A percentile compares a stretch with the other conserved stretches of the same genome.
These are phyloP conservation scores for Thera obeliscata DNA, from an alignment of 2,888 invertebrate genomes.

Conservation along the genomic window DNA sequence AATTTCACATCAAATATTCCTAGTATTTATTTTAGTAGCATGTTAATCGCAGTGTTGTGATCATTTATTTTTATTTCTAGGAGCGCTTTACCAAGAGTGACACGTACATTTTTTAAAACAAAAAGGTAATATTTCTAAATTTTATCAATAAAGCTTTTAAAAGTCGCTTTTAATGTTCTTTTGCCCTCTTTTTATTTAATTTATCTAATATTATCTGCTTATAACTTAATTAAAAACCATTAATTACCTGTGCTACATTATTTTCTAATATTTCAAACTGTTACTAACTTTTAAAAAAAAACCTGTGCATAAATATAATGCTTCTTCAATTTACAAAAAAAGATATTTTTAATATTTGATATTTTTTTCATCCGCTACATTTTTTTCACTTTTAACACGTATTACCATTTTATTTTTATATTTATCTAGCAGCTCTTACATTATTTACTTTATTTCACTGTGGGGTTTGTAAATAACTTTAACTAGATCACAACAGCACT, in stretches of 20 bases:
- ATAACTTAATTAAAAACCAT: too few relatives aligned
- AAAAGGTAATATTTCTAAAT: constrained; percentile 70
- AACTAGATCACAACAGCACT: background rate
- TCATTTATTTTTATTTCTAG: constrained; percentile 86
- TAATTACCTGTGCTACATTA: too few relatives aligned
- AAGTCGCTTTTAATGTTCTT: constrained; percentile 20
- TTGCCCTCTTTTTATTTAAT: background rate
- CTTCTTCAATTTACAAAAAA: background rate
- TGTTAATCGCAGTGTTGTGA: constrained; percentile 71
- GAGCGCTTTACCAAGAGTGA: constrained; percentile 91
- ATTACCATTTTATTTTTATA: constrained; percentile 49
- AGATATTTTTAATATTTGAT: background rate
- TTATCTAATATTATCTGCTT: too few relatives aligned
- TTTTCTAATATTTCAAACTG: too few relatives aligned
- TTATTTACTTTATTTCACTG: background rate
- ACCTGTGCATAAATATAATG: background rate
- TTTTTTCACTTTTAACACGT: constrained; percentile 51
- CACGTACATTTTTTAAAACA: constrained; percentile 93
- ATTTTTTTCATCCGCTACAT: background rate
- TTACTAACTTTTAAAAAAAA: too few relatives aligned
- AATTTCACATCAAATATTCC: constrained; percentile 12
- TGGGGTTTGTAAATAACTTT: constrained; percentile 23
- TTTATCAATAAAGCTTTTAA: constrained; percentile 42
- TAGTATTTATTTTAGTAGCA: constrained; percentile 49
- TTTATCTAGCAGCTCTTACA: constrained; percentile 17